Evolutionary conservation across 2,888 invertebrate genomes (phyloP).

Genomic region (Lochmaea capreae): DNA sequence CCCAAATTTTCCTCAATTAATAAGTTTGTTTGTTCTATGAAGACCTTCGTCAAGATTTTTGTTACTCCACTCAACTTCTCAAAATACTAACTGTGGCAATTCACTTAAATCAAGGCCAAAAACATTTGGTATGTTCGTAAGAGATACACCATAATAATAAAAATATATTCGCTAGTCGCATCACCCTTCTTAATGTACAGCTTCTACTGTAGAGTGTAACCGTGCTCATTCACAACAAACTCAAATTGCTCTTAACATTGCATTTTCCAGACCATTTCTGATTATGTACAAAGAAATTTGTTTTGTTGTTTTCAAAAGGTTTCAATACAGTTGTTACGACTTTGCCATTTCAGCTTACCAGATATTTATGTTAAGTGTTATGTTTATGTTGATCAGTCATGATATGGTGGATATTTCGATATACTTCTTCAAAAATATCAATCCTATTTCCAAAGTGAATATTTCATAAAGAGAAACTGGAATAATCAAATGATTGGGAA

Average conservation of each 20-base stretch:
- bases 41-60: not conserved
- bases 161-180: conserved; percentile 45
- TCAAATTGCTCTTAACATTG: conserved; percentile 57
- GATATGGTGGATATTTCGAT: too few relatives aligned
- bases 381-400: too few relatives aligned
- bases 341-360: conserved; percentile 23
- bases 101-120: conserved; percentile 2
- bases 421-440: too few relatives aligned
- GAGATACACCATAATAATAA: conserved; percentile 42
- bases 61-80: not conserved
- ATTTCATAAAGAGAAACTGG: too few relatives aligned
- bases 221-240: conserved; percentile 55
- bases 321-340: conserved; percentile 45
- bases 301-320: conserved; percentile 56
- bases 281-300: conserved; percentile 59
- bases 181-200: conserved; percentile 49
- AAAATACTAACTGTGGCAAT: not conserved
- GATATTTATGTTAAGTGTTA: not conserved
- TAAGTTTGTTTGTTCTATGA: not conserved
- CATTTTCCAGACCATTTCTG: conserved; percentile 61
- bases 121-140: conserved; percentile 5
- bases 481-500: too few relatives aligned
- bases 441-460: too few relatives aligned
- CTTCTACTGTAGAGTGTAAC: conserved; percentile 52
- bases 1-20: not conserved